Conservation (phyloP, 1,140 invertebrate genomes). For the Tetramorium alpestre region DNA sequence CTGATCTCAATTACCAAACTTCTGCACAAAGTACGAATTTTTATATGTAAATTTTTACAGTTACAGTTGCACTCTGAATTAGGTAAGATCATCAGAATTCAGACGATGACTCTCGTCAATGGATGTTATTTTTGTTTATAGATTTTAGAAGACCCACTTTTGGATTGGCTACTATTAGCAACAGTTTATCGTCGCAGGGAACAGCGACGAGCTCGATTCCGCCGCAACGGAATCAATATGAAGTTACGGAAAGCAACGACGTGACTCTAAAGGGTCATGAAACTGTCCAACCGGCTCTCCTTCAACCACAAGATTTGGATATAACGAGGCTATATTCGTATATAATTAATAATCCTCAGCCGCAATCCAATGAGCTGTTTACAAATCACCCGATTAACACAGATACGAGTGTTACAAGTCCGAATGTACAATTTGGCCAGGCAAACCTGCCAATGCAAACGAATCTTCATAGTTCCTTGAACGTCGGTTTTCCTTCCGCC, state of each 20-base stretch:
- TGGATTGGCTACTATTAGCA: constrained; percentile 63
- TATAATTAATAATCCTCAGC: constrained; percentile 69
- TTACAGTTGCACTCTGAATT: background rate
- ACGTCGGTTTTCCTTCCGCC: constrained; percentile 74
- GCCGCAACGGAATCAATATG: constrained; percentile 73
- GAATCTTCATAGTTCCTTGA: constrained; percentile 79
- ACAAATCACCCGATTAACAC: constrained; percentile 69
- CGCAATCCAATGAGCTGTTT: constrained; percentile 77
- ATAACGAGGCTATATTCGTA: constrained; percentile 70
- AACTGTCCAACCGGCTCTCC: constrained; percentile 71
- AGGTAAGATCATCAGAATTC: background rate
- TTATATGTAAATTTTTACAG: background rate
- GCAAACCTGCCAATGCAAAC: constrained; percentile 78
- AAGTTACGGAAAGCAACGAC: constrained; percentile 80
- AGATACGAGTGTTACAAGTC: constrained; percentile 66
- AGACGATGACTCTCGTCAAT: background rate
- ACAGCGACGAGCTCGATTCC: constrained; percentile 70
- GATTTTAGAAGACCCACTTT: constrained; percentile 56
- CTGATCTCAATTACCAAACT: constrained; percentile 61
- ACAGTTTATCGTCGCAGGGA: constrained; percentile 69
- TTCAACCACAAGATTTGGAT: constrained; percentile 75
- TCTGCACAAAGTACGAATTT: constrained; percentile 2
- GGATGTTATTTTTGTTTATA: constrained; percentile 21
- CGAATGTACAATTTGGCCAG: constrained; percentile 76
- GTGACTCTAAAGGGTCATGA: constrained; percentile 71